Evolutionary conservation across 2,113 vertebrate species (phyloP).

Genomic region (Dipodomys ordii): DNA sequence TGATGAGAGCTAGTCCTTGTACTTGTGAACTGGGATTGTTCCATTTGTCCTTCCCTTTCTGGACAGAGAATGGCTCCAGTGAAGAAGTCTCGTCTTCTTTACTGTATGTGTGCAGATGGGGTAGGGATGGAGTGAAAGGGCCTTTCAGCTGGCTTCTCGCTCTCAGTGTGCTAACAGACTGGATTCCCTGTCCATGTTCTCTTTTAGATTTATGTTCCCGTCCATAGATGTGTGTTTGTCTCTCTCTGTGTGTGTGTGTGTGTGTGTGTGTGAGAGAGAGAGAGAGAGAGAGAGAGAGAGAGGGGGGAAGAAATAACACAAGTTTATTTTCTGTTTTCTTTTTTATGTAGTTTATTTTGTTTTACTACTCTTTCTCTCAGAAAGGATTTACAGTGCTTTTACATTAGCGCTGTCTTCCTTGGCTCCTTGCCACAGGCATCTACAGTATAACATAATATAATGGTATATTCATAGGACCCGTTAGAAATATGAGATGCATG

Average conservation of each 20-base stretch:
- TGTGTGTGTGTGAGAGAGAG: not conserved
- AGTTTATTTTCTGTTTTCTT: not conserved
- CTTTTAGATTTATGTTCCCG: not conserved
- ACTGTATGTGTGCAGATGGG: not conserved
- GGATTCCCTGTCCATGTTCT: not conserved
- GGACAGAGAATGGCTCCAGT: not conserved
- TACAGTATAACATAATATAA: not conserved
- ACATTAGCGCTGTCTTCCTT: not conserved
- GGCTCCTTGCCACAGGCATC: not conserved
- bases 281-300: not conserved
- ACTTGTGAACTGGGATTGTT: too few relatives aligned
- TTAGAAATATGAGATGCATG: not conserved
- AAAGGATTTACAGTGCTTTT: constrained; percentile 13
- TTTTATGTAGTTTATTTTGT: not conserved
- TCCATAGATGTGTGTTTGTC: not conserved
- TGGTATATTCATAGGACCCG: not conserved
- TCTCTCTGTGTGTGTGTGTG: not conserved
- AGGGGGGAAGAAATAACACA: not conserved
- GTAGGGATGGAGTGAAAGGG: not conserved
- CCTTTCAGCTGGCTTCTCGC: not conserved
- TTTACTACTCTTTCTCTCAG: not conserved
- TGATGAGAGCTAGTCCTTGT: too few relatives aligned
- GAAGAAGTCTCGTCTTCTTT: not conserved
- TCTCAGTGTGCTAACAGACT: not conserved
- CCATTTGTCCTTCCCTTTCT: not conserved